Evolutionary conservation across 1,140 invertebrate genomes (phyloP).

Genomic region (Cydia pomonella): DNA sequence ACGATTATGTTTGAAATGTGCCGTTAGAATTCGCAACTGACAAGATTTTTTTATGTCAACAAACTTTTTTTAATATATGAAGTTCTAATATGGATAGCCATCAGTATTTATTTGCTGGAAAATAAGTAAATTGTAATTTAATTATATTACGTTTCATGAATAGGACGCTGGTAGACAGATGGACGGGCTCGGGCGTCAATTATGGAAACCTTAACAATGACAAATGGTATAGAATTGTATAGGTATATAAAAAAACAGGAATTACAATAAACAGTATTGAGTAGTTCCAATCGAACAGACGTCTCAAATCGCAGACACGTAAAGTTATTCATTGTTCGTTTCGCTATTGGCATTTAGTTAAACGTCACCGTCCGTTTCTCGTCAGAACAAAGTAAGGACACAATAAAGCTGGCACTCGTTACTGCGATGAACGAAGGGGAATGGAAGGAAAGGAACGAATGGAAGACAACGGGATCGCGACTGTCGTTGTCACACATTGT

Average conservation of each 20-base stretch:
- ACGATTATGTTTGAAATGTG: not conserved
- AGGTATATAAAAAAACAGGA: too few relatives aligned
- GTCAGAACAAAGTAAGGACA: slow-evolving; percentile 34
- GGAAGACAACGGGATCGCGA: slow-evolving; percentile 50
- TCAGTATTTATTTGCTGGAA: too few relatives aligned
- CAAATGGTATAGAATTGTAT: too few relatives aligned
- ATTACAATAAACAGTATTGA: not conserved
- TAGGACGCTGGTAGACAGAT: too few relatives aligned
- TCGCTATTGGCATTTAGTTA: slow-evolving; percentile 25
- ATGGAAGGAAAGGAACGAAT: not conserved
- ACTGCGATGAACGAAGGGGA: slow-evolving; percentile 34
- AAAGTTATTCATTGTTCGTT: not conserved
- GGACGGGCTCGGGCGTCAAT: too few relatives aligned
- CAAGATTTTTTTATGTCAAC: not conserved
- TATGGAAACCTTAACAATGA: too few relatives aligned
- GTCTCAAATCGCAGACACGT: not conserved
- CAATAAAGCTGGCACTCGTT: slow-evolving; percentile 49
- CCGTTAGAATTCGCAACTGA: not conserved
- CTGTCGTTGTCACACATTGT: slow-evolving; percentile 49
- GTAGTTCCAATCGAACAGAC: not conserved
- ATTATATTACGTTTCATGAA: too few relatives aligned
- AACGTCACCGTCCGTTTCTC: slow-evolving; percentile 31
- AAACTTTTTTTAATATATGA: not conserved
- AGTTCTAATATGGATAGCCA: too few relatives aligned
- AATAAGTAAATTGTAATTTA: too few relatives aligned